A percentile compares a stretch with the other conserved stretches of the same genome.
Evolutionary conservation across 2,888 invertebrate genomes (phyloP).

Genomic region (Trichopria drosophilae): DNA sequence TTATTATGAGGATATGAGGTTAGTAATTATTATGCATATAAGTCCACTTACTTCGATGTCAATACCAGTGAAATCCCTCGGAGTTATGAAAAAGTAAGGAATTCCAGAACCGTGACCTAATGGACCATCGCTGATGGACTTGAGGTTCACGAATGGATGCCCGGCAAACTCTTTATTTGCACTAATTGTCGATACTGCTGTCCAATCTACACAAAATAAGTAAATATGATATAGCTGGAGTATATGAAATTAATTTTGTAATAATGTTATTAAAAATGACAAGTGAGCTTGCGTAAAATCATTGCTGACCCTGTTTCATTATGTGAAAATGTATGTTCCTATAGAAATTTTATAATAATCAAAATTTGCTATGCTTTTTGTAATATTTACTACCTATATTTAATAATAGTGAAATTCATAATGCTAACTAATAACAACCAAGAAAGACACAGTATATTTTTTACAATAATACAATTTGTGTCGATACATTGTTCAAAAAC

Average conservation of each 20-base stretch:
- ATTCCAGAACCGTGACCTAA: constrained; percentile 67
- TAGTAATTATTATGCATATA: neutral
- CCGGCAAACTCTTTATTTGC: constrained; percentile 62
- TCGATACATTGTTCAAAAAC: no score
- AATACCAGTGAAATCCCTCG: constrained; percentile 68
- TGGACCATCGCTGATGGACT: constrained; percentile 72
- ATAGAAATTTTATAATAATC: no score
- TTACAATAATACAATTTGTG: no score
- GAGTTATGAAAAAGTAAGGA: constrained; percentile 73
- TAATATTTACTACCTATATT: no score
- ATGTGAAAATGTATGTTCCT: no score
- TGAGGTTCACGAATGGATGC: constrained; percentile 70
- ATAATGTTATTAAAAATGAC: constrained; percentile 1
- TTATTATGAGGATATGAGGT: neutral
- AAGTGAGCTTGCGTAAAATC: neutral
- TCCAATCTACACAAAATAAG: constrained; percentile 65
- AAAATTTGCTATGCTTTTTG: no score
- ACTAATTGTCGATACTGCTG: constrained; percentile 70
- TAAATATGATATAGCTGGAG: neutral
- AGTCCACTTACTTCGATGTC: constrained; percentile 64
- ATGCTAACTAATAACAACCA: no score
- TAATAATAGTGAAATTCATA: no score
- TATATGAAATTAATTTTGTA: neutral
- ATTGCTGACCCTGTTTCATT: neutral
- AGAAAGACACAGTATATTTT: no score